These are phyloP conservation scores for Heteromurus nitidus DNA, from an alignment of 2,888 invertebrate genomes.

Conservation along the genomic window DNA sequence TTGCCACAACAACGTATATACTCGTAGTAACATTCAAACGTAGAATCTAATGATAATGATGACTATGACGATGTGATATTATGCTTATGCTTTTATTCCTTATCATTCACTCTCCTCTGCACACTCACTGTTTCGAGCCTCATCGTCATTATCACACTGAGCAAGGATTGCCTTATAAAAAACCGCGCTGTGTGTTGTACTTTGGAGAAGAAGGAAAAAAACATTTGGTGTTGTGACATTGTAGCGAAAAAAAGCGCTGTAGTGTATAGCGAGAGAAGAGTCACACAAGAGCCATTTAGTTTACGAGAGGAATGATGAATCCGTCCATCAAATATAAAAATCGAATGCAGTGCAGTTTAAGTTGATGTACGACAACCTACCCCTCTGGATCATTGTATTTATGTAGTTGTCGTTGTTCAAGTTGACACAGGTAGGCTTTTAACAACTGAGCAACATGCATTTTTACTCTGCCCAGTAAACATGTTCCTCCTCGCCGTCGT, in stretches of 20 bases:
- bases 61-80: constrained; percentile 33
- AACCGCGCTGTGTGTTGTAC: no score
- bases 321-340: constrained; percentile 22
- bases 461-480: constrained; percentile 49
- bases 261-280: not conserved
- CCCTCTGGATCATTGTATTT: constrained; percentile 32
- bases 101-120: no score
- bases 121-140: constrained; percentile 37
- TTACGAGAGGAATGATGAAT: constrained; percentile 31
- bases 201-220: not conserved
- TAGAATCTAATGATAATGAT: constrained; percentile 12
- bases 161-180: constrained; percentile 38
- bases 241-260: constrained; percentile 41
- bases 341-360: constrained; percentile 20
- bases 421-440: constrained; percentile 50
- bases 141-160: constrained; percentile 32
- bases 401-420: constrained; percentile 49
- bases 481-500: no score
- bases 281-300: constrained; percentile 9
- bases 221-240: constrained; percentile 49
- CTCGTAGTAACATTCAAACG: no score
- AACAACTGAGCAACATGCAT: constrained; percentile 51
- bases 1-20: no score
- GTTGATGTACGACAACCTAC: constrained; percentile 19
- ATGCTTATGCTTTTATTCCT: no score